Conservation (phyloP, 2,888 invertebrate genomes). For the Nowickia ferox region DNA sequence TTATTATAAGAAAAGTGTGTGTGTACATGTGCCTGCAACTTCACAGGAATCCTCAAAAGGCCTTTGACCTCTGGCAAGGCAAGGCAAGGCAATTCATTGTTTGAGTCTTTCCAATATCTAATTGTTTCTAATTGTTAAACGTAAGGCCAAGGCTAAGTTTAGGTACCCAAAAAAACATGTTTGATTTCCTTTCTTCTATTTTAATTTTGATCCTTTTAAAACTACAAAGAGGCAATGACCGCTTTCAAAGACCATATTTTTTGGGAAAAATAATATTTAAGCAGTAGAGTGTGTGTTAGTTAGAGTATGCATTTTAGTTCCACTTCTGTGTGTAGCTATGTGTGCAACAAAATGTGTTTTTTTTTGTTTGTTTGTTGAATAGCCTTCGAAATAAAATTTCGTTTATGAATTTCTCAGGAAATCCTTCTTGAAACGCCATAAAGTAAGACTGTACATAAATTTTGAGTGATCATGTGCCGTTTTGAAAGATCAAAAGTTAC, state of each 20-base stretch:
- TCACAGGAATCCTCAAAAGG: conserved; percentile 25
- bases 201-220: conserved; percentile 29
- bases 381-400: not conserved
- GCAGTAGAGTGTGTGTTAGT: not conserved
- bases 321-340: no score
- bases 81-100: not conserved
- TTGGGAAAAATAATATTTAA: not conserved
- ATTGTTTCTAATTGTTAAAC: conserved; percentile 50
- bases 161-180: conserved; percentile 28
- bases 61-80: conserved; percentile 49
- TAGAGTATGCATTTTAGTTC: no score
- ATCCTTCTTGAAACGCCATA: not conserved
- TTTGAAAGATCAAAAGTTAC: no score
- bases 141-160: conserved; percentile 8
- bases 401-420: conserved; percentile 7
- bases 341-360: no score
- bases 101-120: conserved; percentile 28
- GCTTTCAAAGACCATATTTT: conserved; percentile 26
- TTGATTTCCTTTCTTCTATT: conserved; percentile 7
- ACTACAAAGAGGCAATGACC: conserved; percentile 41
- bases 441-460: no score
- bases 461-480: no score
- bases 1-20: not conserved
- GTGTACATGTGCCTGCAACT: not conserved
- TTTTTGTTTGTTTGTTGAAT: no score